phyloP scores from a whole-genome alignment of 2,888 invertebrate species.

The Scaptomyza reducta region DNA sequence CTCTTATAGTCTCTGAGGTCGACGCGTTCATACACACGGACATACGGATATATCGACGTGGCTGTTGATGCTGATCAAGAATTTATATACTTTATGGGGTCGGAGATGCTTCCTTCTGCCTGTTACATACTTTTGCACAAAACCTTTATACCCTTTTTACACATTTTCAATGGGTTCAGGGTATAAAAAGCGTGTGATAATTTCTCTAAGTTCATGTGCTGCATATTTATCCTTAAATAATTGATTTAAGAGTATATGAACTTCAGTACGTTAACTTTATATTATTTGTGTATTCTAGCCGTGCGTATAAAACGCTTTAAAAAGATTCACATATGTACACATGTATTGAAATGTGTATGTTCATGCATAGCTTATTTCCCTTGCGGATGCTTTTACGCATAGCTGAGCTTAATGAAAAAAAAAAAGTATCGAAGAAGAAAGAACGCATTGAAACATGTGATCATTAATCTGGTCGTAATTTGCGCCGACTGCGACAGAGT shows the following conservation, averaged over 20 bases:
- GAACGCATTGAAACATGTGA: slow-evolving; percentile 68
- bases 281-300: slow-evolving; percentile 6
- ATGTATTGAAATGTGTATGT: slow-evolving; percentile 6
- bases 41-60: no score
- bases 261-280: slow-evolving; percentile 7
- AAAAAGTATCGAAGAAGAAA: slow-evolving; percentile 44
- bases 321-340: slow-evolving; percentile 18
- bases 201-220: no score
- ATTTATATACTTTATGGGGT: no score
- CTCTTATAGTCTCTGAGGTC: no score
- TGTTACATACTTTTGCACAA: no score
- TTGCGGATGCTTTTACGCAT: slow-evolving; percentile 62
- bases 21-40: no score
- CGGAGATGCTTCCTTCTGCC: no score
- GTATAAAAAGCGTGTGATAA: not conserved
- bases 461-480: slow-evolving; percentile 69
- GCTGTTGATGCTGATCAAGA: no score
- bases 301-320: slow-evolving; percentile 24
- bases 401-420: slow-evolving; percentile 52
- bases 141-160: no score
- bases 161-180: not conserved
- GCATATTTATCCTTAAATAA: not conserved
- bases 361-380: slow-evolving; percentile 26
- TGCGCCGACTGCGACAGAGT: slow-evolving; percentile 63
- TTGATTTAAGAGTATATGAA: slow-evolving; percentile 5